Evolutionary conservation across 2,113 vertebrate species (phyloP).

Genomic region (Anarhynchus alexandrinus): DNA sequence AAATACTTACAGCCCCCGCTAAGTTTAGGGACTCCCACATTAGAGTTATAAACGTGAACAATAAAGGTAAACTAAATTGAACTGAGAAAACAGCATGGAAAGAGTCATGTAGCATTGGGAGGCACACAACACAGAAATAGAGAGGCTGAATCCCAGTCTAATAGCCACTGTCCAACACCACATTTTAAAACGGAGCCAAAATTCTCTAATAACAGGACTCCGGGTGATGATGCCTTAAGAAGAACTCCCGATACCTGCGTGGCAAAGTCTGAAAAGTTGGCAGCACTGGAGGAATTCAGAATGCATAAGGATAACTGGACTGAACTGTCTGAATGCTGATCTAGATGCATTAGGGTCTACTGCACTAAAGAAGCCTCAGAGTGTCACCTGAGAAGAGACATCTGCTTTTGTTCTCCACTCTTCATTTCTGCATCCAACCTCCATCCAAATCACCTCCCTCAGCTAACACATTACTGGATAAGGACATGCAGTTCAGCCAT

Average conservation of each 20-base stretch:
- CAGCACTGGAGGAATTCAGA: background rate
- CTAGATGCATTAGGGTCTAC: background rate
- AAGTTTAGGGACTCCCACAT: background rate
- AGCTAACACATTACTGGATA: background rate
- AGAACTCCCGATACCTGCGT: background rate
- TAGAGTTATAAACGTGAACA: background rate
- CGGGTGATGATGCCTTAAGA: background rate
- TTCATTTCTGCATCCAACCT: background rate
- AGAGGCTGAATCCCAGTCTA: background rate
- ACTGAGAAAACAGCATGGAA: background rate
- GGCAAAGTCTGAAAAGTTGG: background rate
- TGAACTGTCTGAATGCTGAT: background rate
- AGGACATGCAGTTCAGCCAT: background rate
- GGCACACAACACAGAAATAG: rapidly evolving
- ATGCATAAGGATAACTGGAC: background rate
- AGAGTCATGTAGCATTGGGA: rapidly evolving
- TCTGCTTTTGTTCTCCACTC: background rate
- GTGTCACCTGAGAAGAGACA: background rate
- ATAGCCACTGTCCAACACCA: rapidly evolving
- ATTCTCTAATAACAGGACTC: background rate
- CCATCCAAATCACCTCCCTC: background rate
- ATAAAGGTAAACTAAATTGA: background rate
- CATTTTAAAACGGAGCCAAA: rapidly evolving
- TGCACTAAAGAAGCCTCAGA: background rate
- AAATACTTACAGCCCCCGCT: background rate